phyloP scores from a whole-genome alignment of 1,140 invertebrate genomes.

The Matsumurasca onukii region DNA sequence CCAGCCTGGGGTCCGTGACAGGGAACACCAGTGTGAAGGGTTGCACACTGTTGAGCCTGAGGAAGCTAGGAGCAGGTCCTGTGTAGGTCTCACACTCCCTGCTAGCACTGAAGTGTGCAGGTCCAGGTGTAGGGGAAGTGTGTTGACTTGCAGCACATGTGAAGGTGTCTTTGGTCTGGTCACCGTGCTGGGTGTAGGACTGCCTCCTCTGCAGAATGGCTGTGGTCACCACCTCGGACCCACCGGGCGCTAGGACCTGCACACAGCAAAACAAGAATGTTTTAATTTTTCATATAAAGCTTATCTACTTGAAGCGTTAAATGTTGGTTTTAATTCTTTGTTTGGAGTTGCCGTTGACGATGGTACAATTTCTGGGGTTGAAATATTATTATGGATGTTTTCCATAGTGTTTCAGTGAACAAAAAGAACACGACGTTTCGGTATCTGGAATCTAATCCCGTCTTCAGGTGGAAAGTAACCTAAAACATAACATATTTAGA shows the following conservation, averaged over 20 bases:
- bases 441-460: too few species aligned
- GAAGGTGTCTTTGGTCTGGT: constrained; percentile 16
- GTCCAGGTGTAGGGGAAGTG: not conserved
- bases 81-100: constrained; percentile 30
- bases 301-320: too few species aligned
- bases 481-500: too few species aligned
- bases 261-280: constrained; percentile 11
- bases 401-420: too few species aligned
- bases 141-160: constrained; percentile 8
- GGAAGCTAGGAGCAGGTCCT: constrained; percentile 18
- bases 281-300: too few species aligned
- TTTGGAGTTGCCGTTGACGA: too few species aligned
- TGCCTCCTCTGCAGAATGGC: constrained; percentile 27
- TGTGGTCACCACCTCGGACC: constrained; percentile 25
- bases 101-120: not conserved
- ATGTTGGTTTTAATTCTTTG: too few species aligned
- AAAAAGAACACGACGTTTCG: too few species aligned
- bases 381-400: too few species aligned
- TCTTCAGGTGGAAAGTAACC: too few species aligned
- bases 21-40: constrained; percentile 34
- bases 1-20: constrained; percentile 19
- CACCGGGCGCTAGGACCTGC: constrained; percentile 18
- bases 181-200: constrained; percentile 22
- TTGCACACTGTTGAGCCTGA: constrained; percentile 35
- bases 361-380: too few species aligned